Conservation (phyloP, 1,140 invertebrate genomes). For the Meteorus sp. region DNA sequence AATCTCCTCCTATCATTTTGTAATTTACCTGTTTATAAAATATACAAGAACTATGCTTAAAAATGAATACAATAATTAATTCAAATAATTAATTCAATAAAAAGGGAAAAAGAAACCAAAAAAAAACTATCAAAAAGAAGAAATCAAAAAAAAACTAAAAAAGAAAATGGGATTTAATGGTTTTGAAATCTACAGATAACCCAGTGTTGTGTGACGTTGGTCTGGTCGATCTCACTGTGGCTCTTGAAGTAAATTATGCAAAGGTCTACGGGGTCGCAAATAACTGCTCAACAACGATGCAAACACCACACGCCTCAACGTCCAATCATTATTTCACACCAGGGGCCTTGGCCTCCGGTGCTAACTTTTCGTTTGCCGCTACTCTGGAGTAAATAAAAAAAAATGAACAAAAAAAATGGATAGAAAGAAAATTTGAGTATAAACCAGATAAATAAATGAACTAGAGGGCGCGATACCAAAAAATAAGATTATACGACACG, state of each 20-base stretch:
- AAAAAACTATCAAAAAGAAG: no score
- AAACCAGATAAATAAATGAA: background rate
- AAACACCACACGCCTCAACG: conserved; percentile 34
- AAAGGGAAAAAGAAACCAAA: no score
- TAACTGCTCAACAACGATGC: conserved; percentile 50
- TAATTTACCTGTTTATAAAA: no score
- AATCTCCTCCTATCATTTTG: no score
- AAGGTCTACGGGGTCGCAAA: conserved; percentile 65
- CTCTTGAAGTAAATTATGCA: conserved; percentile 70
- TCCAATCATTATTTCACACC: conserved; percentile 46
- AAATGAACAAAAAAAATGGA: background rate
- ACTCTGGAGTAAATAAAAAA: conserved; percentile 47
- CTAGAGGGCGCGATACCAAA: no score
- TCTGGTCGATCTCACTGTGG: conserved; percentile 67
- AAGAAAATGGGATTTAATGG: conserved; percentile 18
- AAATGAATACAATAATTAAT: no score
- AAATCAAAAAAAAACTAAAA: no score
- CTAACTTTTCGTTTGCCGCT: conserved; percentile 55
- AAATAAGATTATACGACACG: no score
- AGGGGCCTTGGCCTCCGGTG: conserved; percentile 46
- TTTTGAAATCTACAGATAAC: conserved; percentile 66
- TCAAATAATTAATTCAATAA: no score
- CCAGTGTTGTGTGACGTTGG: conserved; percentile 73
- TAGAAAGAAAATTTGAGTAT: background rate
- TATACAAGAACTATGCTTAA: no score